Evolutionary conservation across 2,113 vertebrate genomes (phyloP).

Genomic region (Eonycteris spelaea): DNA sequence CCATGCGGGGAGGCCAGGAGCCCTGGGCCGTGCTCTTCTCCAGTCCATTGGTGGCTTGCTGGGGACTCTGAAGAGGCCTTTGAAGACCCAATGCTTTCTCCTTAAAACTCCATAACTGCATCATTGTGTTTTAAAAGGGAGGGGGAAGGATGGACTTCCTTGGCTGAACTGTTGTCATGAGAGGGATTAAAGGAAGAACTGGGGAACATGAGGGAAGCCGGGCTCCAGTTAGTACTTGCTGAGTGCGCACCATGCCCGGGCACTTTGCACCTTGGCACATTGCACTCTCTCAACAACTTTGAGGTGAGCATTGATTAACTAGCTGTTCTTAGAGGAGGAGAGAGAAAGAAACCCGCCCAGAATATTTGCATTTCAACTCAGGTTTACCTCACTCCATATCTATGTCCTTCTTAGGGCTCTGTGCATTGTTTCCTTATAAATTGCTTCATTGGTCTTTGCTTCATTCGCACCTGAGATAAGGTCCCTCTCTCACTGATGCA

Average conservation of each 20-base stretch:
- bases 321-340: not conserved
- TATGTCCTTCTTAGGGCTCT: not conserved
- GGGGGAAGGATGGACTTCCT: not conserved
- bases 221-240: not conserved
- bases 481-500: not conserved
- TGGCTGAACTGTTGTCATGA: not conserved
- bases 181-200: not conserved
- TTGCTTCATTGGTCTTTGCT: not conserved
- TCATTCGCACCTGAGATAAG: not conserved
- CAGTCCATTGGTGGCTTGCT: not conserved
- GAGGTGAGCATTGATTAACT: not conserved
- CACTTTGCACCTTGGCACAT: accelerated
- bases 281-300: not conserved
- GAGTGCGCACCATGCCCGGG: not conserved
- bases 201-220: not conserved
- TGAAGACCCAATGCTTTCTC: conserved; percentile 4
- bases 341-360: not conserved
- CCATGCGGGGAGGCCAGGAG: not conserved
- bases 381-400: not conserved
- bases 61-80: conserved; percentile 8
- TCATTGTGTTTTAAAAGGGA: not conserved
- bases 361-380: accelerated
- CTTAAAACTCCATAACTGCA: not conserved
- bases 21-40: not conserved
- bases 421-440: not conserved